phyloP scores from a whole-genome alignment of 2,888 invertebrate genomes.

The Automeris io region DNA sequence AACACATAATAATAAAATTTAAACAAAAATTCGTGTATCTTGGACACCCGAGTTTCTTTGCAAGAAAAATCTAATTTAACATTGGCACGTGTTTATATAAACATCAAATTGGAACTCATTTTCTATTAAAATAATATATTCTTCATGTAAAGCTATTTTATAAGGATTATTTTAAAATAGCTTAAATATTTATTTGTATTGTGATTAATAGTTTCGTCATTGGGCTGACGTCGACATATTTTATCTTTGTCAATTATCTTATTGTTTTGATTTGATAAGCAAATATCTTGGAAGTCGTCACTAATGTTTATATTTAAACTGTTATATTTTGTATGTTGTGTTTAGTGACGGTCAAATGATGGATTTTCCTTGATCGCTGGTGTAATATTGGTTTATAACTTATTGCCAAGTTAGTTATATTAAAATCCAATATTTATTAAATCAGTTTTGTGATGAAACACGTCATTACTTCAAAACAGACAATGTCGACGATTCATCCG shows the following conservation, averaged over 20 bases:
- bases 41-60: too few relatives aligned
- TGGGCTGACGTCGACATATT: neutral
- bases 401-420: neutral
- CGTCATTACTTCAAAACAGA: constrained; percentile 11
- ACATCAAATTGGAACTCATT: too few relatives aligned
- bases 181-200: neutral
- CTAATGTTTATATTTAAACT: neutral
- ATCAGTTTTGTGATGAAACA: constrained; percentile 1
- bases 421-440: neutral
- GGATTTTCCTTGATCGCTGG: neutral
- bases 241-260: constrained; percentile 17
- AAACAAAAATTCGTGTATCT: too few relatives aligned
- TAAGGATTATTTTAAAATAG: neutral
- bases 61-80: too few relatives aligned
- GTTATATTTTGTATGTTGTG: neutral
- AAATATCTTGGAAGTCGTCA: constrained; percentile 17
- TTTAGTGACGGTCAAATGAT: neutral
- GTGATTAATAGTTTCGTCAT: neutral
- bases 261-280: constrained; percentile 16
- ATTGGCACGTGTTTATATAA: too few relatives aligned
- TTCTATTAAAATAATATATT: too few relatives aligned
- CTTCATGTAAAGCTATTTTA: too few relatives aligned
- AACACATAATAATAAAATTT: too few relatives aligned
- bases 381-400: neutral
- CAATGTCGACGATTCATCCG: constrained; percentile 52